These are phyloP conservation scores for Prionailurus viverrinus DNA, from an alignment of 2,113 vertebrate species.

Conservation along the genomic window DNA sequence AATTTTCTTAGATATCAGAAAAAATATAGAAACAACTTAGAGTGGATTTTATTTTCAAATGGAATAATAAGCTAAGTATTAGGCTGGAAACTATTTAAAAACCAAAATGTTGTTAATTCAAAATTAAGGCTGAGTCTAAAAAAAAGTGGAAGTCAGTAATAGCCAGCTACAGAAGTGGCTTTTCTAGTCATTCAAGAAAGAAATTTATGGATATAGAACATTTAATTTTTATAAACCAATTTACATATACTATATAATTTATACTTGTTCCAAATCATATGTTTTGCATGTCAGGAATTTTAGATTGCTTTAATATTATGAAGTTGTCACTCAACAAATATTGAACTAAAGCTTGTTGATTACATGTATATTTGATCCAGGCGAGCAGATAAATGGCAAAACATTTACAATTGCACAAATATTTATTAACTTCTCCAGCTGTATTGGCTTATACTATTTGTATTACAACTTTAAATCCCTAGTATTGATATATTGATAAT, in stretches of 20 bases:
- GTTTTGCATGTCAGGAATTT: background rate
- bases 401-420: background rate
- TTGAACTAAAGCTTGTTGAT: background rate
- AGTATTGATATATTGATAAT: background rate
- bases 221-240: background rate
- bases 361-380: background rate
- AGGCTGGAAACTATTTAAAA: background rate
- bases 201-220: background rate
- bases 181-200: background rate
- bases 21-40: background rate
- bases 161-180: background rate
- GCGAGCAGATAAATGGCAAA: background rate
- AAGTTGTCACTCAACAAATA: background rate
- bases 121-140: background rate
- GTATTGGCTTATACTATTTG: background rate
- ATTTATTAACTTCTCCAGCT: background rate
- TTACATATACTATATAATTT: background rate
- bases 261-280: background rate
- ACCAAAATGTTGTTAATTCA: background rate
- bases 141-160: background rate
- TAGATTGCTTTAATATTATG: background rate
- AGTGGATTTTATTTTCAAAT: constrained; percentile 13
- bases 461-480: background rate
- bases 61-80: background rate
- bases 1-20: background rate